phyloP scores from a whole-genome alignment of 2,888 invertebrate species.

The Andrena trimmerana region DNA sequence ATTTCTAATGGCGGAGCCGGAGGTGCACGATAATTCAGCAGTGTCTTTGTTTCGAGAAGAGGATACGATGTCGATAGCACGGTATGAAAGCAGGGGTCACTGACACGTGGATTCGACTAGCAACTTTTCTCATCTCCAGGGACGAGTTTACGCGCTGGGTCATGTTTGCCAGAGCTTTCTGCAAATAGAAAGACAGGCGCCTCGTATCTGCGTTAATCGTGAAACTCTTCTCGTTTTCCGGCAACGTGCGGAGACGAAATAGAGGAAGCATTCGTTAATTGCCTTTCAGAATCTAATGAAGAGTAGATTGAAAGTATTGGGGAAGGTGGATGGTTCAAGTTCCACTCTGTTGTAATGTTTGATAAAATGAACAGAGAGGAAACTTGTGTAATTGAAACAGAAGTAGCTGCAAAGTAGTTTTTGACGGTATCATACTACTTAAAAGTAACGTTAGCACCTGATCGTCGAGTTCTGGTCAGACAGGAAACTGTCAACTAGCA shows the following conservation, averaged over 20 bases:
- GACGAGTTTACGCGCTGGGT: conserved; percentile 22
- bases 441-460: background rate
- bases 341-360: background rate
- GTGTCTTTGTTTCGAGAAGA: background rate
- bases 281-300: no score
- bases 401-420: background rate
- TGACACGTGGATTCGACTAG: conserved; percentile 19
- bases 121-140: conserved; percentile 15
- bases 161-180: conserved; percentile 50
- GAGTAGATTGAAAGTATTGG: no score
- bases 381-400: no score
- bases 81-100: conserved; percentile 38
- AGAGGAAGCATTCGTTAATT: background rate
- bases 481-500: conserved; percentile 29
- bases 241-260: background rate
- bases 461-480: conserved; percentile 24
- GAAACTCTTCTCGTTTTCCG: background rate
- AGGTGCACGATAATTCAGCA: background rate
- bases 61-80: background rate
- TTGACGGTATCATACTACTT: background rate
- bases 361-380: no score
- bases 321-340: background rate
- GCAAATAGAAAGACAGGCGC: conserved; percentile 53
- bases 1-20: background rate
- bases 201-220: conserved; percentile 12